A percentile compares a stretch with the other conserved stretches of the same genome.
Evolutionary conservation across 30 jellyfish, hydroid and myxozoan genomes (phyloP).

Genomic region (Aurelia sp.): DNA sequence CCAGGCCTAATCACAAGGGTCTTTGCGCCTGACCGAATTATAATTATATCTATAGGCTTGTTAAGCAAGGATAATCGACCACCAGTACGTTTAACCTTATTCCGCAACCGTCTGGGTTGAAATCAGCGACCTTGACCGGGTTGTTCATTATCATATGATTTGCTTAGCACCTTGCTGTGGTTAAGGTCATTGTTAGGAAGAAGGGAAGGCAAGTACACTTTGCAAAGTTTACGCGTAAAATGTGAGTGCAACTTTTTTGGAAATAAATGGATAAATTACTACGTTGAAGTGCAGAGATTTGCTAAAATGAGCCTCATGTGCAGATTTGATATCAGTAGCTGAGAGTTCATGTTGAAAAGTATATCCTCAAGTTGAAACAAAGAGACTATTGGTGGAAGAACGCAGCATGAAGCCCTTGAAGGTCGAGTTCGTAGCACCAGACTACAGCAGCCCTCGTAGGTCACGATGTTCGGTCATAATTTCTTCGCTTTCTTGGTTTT

Average conservation of each 20-base stretch:
- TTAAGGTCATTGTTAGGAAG: slow-evolving; percentile 55
- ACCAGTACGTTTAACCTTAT: slow-evolving; percentile 57
- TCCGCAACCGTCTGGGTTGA: slow-evolving; percentile 48
- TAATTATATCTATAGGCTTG: slow-evolving; percentile 6
- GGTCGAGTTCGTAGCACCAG: slow-evolving; percentile 78
- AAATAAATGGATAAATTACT: neutral
- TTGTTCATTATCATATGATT: slow-evolving; percentile 64
- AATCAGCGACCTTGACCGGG: slow-evolving; percentile 83
- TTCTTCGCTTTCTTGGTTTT: slow-evolving; percentile 44
- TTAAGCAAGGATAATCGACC: slow-evolving; percentile 30
- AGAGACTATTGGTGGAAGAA: neutral
- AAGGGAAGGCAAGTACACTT: no score
- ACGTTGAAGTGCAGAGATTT: no score
- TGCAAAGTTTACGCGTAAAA: neutral
- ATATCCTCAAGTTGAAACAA: neutral
- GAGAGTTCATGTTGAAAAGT: neutral
- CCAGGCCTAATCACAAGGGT: slow-evolving; percentile 47
- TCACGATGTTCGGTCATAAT: slow-evolving; percentile 46
- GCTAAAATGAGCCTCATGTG: no score
- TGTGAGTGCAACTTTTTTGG: neutral
- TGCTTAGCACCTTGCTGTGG: slow-evolving; percentile 45
- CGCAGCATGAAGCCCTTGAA: slow-evolving; percentile 58
- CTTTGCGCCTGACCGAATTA: slow-evolving; percentile 68
- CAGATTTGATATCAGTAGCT: neutral
- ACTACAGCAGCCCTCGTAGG: slow-evolving; percentile 54